Evolutionary conservation across 2,888 invertebrate species (phyloP), one percentile per base, ranked within the genome.

Genomic region (Ochlodes sylvanus): DNA sequence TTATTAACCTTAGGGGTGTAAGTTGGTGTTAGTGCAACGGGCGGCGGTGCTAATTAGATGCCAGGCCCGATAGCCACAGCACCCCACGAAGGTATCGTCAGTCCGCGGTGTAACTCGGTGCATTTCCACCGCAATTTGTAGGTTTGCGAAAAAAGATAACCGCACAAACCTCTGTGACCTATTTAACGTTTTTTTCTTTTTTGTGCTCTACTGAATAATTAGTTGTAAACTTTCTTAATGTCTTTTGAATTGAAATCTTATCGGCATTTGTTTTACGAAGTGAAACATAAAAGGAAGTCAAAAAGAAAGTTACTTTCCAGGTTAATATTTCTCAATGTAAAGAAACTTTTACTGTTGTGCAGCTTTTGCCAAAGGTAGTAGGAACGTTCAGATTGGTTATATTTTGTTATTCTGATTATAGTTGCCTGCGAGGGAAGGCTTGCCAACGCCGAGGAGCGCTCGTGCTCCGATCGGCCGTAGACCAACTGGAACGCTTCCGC

Each of bases 361-460:
- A 5, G 5, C 27, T 27, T 27, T n/a, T n/a, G n/a, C n/a, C n/a
- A n/a, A n/a, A n/a, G n/a, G n/a, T n/a, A n/a, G n/a, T n/a, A n/a
- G n/a, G n/a, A n/a, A n/a, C n/a, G 27, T 27, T 4, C 27, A 27
- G 5, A 27, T 27, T 27, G 27, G 2, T 38, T 12, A 38, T 12
- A 12, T 38, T 3, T 38, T 12, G 34, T 38, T 38, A 10, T 38
- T 38, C 38, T 38, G 38, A 27, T 76, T 74, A 38, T 74, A 93
- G 93, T 90, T 93, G 82, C 89, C 92, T 74, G 75, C 90, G 74
- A 88, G 91, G 77, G 93, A 92, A 81, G 83, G 88, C 72, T 80
- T 92, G 78, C 84, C 85, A 58, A 92, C 93, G 79, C 93, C 93
- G 72, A 82, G 93, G 88, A 93, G 93, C 78, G 92, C 90, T 76